Evolutionary conservation across 2,797 vertebrate genomes (phyloP).

Genomic region (Spheniscus humboldti): DNA sequence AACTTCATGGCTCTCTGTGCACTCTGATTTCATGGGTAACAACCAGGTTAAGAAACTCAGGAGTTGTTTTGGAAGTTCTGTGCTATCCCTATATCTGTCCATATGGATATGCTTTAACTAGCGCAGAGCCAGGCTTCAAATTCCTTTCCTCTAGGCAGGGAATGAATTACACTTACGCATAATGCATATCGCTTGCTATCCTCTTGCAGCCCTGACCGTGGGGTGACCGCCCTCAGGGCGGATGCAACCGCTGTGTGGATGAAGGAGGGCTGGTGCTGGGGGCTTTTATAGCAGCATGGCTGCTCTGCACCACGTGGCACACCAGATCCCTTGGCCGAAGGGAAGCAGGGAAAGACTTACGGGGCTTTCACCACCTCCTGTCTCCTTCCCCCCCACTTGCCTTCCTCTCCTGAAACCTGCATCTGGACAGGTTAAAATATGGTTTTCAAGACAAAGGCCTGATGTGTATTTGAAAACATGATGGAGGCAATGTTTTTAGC

Average conservation of each 20-base stretch:
- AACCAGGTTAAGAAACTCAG: neutral
- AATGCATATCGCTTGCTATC: too few species aligned
- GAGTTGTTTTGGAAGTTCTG: neutral
- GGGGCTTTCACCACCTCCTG: neutral
- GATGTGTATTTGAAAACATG: neutral
- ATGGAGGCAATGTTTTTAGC: neutral
- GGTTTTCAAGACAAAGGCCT: neutral
- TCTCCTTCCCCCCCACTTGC: neutral
- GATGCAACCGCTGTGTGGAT: fast-evolving
- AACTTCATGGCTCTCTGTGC: neutral
- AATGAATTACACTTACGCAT: neutral
- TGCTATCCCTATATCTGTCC: neutral
- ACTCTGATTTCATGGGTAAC: neutral
- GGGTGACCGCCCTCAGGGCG: neutral
- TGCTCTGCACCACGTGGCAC: neutral
- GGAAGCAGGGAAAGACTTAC: neutral
- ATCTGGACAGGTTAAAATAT: neutral
- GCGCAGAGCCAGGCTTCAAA: neutral
- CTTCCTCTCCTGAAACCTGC: neutral
- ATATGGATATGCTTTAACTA: neutral
- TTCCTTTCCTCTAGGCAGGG: neutral
- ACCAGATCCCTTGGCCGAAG: neutral
- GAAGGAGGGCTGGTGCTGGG: neutral
- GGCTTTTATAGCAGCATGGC: neutral
- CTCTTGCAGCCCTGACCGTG: neutral